Percentiles rank a stretch among this genome's conserved stretches.
Conservation (phyloP, 2,113 vertebrate genomes). For the Symphodus melops region DNA sequence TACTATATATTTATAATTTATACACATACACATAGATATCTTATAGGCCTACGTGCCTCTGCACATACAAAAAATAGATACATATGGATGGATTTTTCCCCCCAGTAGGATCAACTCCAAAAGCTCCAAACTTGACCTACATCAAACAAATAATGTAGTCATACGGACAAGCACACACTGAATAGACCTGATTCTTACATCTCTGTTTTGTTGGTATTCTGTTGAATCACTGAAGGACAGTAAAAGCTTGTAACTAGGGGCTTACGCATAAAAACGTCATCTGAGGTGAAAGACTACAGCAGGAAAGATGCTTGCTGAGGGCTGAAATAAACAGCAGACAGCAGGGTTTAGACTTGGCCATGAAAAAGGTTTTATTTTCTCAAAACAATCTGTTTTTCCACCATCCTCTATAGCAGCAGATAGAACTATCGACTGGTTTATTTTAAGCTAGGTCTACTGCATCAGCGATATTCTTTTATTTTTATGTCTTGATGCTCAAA, state of each 20-base stretch:
- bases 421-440: not conserved
- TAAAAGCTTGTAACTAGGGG: constrained; percentile 51
- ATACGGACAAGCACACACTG: not conserved
- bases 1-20: too few species aligned
- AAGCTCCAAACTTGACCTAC: too few species aligned
- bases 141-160: not conserved
- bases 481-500: not conserved
- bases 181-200: not conserved
- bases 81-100: too few species aligned
- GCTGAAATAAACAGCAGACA: constrained; percentile 47
- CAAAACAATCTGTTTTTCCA: constrained; percentile 5
- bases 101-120: too few species aligned
- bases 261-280: constrained; percentile 58
- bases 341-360: constrained; percentile 23
- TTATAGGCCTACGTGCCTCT: too few species aligned
- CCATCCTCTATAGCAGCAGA: not conserved
- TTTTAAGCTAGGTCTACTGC: not conserved
- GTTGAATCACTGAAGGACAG: constrained; percentile 43
- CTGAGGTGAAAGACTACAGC: constrained; percentile 41
- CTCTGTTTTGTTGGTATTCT: constrained; percentile 26
- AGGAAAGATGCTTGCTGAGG: constrained; percentile 36
- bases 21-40: too few species aligned
- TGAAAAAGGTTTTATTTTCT: constrained; percentile 7
- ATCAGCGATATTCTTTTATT: not conserved
- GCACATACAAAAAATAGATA: too few species aligned